A percentile compares a stretch with the other conserved stretches of the same genome.
Evolutionary conservation across 2,113 vertebrate species (phyloP).

Genomic region (Pseudorasbora parva): DNA sequence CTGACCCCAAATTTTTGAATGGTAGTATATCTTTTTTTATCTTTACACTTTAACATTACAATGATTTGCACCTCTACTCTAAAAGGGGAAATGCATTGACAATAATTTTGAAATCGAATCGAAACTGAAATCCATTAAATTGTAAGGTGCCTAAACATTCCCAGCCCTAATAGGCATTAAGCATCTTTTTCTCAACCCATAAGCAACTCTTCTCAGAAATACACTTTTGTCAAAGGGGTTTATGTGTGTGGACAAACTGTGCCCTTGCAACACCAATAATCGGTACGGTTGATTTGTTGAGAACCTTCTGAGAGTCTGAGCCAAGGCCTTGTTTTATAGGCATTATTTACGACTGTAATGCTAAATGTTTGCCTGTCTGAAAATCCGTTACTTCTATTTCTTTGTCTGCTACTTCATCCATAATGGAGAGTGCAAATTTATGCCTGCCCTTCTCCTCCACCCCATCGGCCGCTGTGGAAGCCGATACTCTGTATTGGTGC

Average conservation of each 20-base stretch:
- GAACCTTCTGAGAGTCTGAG: slow-evolving; percentile 56
- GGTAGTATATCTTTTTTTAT: no score
- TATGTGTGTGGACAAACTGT: slow-evolving; percentile 59
- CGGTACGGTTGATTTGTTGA: slow-evolving; percentile 58
- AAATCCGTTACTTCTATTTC: slow-evolving; percentile 40
- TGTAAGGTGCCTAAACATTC: neutral
- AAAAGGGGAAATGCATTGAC: neutral
- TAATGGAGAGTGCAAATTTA: slow-evolving; percentile 59
- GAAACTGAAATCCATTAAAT: neutral
- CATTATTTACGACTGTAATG: slow-evolving; percentile 62
- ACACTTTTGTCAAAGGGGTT: slow-evolving; percentile 52
- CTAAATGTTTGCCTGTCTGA: slow-evolving; percentile 61
- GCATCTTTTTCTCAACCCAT: neutral
- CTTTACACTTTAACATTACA: no score
- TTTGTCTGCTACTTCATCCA: slow-evolving; percentile 14
- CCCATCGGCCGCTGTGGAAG: slow-evolving; percentile 14
- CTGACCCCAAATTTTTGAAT: no score
- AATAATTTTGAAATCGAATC: neutral
- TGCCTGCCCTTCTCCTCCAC: slow-evolving; percentile 24
- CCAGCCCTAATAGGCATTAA: neutral
- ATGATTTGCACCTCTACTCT: no score
- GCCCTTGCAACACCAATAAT: slow-evolving; percentile 57
- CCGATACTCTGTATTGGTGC: slow-evolving; percentile 12
- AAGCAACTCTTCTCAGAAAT: neutral
- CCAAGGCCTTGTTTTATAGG: slow-evolving; percentile 61